Conservation (phyloP, 2,888 invertebrate genomes). For the Torymus texanus region DNA sequence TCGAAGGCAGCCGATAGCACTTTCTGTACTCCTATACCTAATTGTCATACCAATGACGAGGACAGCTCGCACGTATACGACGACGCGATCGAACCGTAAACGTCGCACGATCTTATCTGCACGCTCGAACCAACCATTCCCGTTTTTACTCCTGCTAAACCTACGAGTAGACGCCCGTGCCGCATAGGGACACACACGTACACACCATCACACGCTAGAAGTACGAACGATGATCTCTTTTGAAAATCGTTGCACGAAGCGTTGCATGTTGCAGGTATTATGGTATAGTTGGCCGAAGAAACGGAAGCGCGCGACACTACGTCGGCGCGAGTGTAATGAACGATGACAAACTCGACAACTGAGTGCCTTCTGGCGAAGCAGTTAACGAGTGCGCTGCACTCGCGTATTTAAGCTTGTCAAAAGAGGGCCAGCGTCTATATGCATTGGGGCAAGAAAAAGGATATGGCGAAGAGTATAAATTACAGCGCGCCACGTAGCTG, state of each 20-base stretch:
- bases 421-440: slow-evolving; percentile 22
- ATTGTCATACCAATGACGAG: too few species aligned
- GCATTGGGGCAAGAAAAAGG: not conserved
- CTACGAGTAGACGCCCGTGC: too few species aligned
- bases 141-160: too few species aligned
- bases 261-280: not conserved
- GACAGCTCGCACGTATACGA: too few species aligned
- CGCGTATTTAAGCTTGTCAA: slow-evolving; percentile 32
- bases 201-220: not conserved
- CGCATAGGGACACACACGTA: too few species aligned
- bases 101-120: too few species aligned
- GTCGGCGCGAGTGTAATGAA: slow-evolving; percentile 11
- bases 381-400: slow-evolving; percentile 36
- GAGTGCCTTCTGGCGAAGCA: slow-evolving; percentile 30
- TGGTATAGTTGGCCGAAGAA: not conserved
- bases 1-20: too few species aligned
- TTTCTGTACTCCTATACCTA: too few species aligned
- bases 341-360: slow-evolving; percentile 41
- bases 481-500: slow-evolving; percentile 27
- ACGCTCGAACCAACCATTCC: too few species aligned
- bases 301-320: slow-evolving; percentile 12
- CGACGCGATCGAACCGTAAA: too few species aligned
- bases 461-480: slow-evolving; percentile 47
- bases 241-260: slow-evolving; percentile 1
- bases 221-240: not conserved